Conservation (phyloP, 1,140 invertebrate genomes). For the Sitophilus oryzae region DNA sequence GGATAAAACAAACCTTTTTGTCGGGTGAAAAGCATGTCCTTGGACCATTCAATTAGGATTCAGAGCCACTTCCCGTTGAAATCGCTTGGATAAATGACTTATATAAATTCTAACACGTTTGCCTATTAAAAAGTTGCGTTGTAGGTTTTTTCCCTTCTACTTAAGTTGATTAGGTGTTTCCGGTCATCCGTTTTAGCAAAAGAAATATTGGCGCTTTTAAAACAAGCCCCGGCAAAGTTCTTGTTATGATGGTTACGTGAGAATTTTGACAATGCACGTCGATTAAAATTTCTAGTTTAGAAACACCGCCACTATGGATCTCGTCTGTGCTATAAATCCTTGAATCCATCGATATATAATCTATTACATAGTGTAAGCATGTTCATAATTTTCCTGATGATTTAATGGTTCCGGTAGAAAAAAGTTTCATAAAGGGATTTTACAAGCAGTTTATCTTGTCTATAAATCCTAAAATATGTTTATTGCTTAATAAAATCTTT, state of each 20-base stretch:
- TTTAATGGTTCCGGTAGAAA: constrained; percentile 15
- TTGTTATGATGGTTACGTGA: not conserved
- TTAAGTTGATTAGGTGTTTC: not conserved
- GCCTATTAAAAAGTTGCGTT: constrained; percentile 4
- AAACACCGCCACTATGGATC: constrained; percentile 9
- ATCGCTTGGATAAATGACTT: constrained; percentile 12
- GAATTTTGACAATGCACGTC: not conserved
- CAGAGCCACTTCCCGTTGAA: constrained; percentile 8
- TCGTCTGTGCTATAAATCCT: constrained; percentile 17
- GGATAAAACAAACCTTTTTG: constrained; percentile 16
- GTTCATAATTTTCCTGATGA: constrained; percentile 17
- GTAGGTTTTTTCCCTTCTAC: not conserved
- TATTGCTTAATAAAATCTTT: too few species aligned
- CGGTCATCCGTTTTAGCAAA: not conserved
- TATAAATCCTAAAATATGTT: too few species aligned
- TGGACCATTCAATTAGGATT: constrained; percentile 14
- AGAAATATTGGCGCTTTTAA: not conserved
- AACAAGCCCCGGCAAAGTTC: not conserved
- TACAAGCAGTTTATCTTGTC: constrained; percentile 9
- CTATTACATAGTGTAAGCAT: constrained; percentile 16
- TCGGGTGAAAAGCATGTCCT: constrained; percentile 8
- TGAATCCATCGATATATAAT: constrained; percentile 18
- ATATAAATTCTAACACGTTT: constrained; percentile 8
- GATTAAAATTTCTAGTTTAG: constrained; percentile 9
- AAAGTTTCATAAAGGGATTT: constrained; percentile 15